Evolutionary conservation across 2,888 invertebrate species (phyloP).

Genomic region (Thecocarcelia acutangulata): DNA sequence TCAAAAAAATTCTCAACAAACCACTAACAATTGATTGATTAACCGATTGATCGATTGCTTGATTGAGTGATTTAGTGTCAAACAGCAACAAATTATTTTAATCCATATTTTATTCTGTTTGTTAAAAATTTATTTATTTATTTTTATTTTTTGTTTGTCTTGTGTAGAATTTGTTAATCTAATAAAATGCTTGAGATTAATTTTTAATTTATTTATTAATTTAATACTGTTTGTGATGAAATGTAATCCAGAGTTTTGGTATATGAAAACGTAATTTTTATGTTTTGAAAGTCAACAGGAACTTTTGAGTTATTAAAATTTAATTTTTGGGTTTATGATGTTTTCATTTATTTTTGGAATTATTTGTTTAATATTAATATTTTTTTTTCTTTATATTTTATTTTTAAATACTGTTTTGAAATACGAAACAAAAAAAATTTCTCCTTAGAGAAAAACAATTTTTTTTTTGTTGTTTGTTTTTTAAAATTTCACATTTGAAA

Average conservation of each 20-base stretch:
- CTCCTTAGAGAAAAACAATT: constrained; percentile 8
- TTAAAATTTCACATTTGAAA: constrained; percentile 39
- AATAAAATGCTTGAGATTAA: constrained; percentile 15
- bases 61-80: constrained; percentile 3
- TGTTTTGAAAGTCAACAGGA: constrained; percentile 63
- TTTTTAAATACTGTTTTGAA: constrained; percentile 59
- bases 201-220: constrained; percentile 36
- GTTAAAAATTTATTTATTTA: too few relatives aligned
- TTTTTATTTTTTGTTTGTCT: not conserved
- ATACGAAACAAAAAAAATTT: constrained; percentile 27
- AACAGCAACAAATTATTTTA: constrained; percentile 44
- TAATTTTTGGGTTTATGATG: constrained; percentile 50
- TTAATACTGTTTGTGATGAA: constrained; percentile 66
- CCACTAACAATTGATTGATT: constrained; percentile 10
- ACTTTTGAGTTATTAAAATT: constrained; percentile 57
- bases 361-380: constrained; percentile 41
- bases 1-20: constrained; percentile 54
- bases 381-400: constrained; percentile 23
- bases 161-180: constrained; percentile 50
- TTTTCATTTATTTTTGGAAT: constrained; percentile 55
- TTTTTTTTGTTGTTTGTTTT: constrained; percentile 14
- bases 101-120: constrained; percentile 17
- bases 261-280: constrained; percentile 26
- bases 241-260: constrained; percentile 60
- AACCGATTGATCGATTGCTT: not conserved